Evolutionary conservation across 2,797 vertebrate genomes (phyloP).

Genomic region (Crenichthys baileyi): DNA sequence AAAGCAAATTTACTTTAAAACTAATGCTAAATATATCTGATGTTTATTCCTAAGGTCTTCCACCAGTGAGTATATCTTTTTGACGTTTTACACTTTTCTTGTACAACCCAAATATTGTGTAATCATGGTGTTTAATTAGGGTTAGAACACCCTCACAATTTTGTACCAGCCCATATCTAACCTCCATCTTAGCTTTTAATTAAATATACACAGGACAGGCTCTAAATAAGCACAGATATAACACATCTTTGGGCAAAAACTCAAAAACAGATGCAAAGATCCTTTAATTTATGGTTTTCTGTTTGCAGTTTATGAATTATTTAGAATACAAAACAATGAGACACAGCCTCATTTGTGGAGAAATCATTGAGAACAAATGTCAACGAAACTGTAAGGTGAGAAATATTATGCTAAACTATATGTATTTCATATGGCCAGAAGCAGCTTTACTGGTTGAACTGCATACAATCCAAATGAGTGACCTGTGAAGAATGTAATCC

Average conservation of each 20-base stretch:
- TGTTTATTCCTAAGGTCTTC: neutral
- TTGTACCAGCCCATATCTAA: neutral
- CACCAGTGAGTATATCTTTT: neutral
- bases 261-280: neutral
- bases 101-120: too few species aligned
- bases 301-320: neutral
- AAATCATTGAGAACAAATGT: neutral
- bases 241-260: neutral
- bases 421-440: conserved; percentile 3
- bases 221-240: neutral
- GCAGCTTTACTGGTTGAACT: conserved; percentile 11
- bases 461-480: conserved; percentile 13
- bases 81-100: too few species aligned
- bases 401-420: neutral
- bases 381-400: neutral
- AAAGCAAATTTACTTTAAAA: neutral
- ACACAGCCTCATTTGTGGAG: neutral
- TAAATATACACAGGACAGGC: neutral
- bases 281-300: neutral
- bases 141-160: neutral
- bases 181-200: neutral
- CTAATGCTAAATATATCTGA: neutral
- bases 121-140: neutral
- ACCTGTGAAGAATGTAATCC: conserved; percentile 51
- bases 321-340: neutral